Evolutionary conservation across 23 tunicate species (phyloP).

Genomic region (Clavelina lepadiformis): DNA sequence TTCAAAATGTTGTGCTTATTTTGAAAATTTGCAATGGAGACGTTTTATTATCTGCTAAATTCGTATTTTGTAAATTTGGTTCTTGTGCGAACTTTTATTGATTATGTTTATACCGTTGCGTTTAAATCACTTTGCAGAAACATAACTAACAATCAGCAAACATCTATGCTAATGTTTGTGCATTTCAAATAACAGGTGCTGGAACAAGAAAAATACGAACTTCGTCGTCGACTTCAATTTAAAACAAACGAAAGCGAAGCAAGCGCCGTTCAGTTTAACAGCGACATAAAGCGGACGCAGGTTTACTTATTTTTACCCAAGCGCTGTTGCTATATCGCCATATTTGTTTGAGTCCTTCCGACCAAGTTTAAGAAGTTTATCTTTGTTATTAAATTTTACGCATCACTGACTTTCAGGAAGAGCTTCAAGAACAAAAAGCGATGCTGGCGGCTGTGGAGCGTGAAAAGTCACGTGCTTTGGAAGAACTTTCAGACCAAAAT

Average conservation of each 20-base stretch:
- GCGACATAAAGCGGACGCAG: constrained; percentile 51
- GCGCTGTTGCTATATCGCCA: neutral
- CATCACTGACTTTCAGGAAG: constrained; percentile 38
- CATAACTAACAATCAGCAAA: no score
- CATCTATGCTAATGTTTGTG: no score
- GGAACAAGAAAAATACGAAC: constrained; percentile 58
- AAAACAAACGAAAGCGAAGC: constrained; percentile 49
- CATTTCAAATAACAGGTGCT: no score
- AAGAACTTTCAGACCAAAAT: constrained; percentile 51
- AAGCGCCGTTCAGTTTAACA: constrained; percentile 20
- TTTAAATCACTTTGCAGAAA: no score
- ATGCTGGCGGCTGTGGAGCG: constrained; percentile 55
- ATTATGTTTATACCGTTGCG: no score
- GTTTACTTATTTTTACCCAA: constrained; percentile 1
- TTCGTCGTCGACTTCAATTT: constrained; percentile 34
- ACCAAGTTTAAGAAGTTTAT: no score
- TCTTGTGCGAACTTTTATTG: no score
- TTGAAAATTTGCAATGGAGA: no score
- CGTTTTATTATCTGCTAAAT: no score
- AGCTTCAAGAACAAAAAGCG: constrained; percentile 35
- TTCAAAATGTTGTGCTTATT: no score
- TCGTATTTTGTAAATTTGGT: no score
- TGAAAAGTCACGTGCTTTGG: constrained; percentile 53
- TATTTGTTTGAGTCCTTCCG: neutral
- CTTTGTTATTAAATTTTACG: neutral